These are phyloP conservation scores for Fissipunctia ypsillon DNA, from an alignment of 2,888 invertebrate species.

Conservation along the genomic window DNA sequence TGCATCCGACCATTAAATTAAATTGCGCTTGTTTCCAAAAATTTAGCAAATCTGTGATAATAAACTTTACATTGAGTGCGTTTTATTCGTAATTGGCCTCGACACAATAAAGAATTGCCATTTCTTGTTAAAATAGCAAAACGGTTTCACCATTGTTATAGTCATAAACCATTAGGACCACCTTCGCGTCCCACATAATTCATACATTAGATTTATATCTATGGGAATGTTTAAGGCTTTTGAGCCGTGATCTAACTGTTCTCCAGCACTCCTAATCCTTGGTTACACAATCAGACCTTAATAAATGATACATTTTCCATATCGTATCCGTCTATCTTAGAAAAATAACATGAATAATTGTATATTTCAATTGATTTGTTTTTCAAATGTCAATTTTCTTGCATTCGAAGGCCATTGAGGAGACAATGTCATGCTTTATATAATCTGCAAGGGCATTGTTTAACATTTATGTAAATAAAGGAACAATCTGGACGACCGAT, in stretches of 20 bases:
- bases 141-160: slow-evolving; percentile 55
- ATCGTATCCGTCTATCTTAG: slow-evolving; percentile 63
- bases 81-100: slow-evolving; percentile 62
- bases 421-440: slow-evolving; percentile 73
- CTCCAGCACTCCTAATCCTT: slow-evolving; percentile 9
- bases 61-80: slow-evolving; percentile 44
- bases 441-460: slow-evolving; percentile 72
- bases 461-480: slow-evolving; percentile 71
- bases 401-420: slow-evolving; percentile 69
- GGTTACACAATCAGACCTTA: slow-evolving; percentile 48
- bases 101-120: slow-evolving; percentile 63
- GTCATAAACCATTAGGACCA: slow-evolving; percentile 46
- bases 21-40: slow-evolving; percentile 45
- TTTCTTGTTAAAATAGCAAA: slow-evolving; percentile 60
- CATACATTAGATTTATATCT: slow-evolving; percentile 40
- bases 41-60: slow-evolving; percentile 44
- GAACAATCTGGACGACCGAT: slow-evolving; percentile 75
- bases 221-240: slow-evolving; percentile 10
- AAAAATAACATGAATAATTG: slow-evolving; percentile 72
- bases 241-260: slow-evolving; percentile 3
- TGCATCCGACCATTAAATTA: slow-evolving; percentile 38
- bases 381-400: slow-evolving; percentile 74
- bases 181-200: slow-evolving; percentile 37
- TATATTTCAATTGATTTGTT: slow-evolving; percentile 72
- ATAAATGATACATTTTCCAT: slow-evolving; percentile 59